Percentiles rank a stretch among this genome's conserved stretches.
Evolutionary conservation across 2,888 invertebrate genomes (phyloP).

Genomic region (Amphipoea lucens): DNA sequence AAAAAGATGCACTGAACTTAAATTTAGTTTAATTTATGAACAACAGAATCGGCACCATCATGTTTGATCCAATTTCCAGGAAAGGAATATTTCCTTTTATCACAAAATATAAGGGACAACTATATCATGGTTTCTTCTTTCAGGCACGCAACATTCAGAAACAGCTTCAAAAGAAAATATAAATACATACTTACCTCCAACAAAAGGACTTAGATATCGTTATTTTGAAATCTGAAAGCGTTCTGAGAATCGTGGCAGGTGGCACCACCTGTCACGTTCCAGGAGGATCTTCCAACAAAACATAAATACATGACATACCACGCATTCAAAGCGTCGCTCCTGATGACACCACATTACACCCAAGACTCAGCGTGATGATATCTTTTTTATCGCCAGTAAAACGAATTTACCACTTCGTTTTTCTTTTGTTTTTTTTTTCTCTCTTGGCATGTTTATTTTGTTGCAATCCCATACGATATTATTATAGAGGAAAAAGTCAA

Average conservation of each 20-base stretch:
- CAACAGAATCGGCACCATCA: neutral
- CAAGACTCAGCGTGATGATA: slow-evolving; percentile 24
- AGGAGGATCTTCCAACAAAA: slow-evolving; percentile 15
- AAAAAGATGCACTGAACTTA: too few relatives aligned
- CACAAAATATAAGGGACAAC: slow-evolving; percentile 26
- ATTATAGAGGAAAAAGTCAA: slow-evolving; percentile 8
- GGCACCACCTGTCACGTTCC: slow-evolving; percentile 42
- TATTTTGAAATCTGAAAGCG: slow-evolving; percentile 56
- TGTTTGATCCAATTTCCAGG: neutral
- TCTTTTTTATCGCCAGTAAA: slow-evolving; percentile 48
- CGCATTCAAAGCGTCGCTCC: slow-evolving; percentile 17
- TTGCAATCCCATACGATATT: slow-evolving; percentile 15
- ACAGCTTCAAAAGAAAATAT: slow-evolving; percentile 44
- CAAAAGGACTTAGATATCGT: slow-evolving; percentile 45
- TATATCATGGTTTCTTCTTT: slow-evolving; percentile 18
- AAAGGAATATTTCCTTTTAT: slow-evolving; percentile 23
- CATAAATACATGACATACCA: slow-evolving; percentile 37
- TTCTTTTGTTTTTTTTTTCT: slow-evolving; percentile 28
- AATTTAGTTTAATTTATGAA: too few relatives aligned
- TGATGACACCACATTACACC: slow-evolving; percentile 31
- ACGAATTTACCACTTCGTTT: slow-evolving; percentile 24
- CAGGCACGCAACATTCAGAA: slow-evolving; percentile 31
- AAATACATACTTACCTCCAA: slow-evolving; percentile 40
- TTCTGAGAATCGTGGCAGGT: slow-evolving; percentile 50
- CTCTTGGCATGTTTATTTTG: slow-evolving; percentile 2